Conservation (phyloP, 2,113 vertebrate genomes). For the Sigmodon hispidus region DNA sequence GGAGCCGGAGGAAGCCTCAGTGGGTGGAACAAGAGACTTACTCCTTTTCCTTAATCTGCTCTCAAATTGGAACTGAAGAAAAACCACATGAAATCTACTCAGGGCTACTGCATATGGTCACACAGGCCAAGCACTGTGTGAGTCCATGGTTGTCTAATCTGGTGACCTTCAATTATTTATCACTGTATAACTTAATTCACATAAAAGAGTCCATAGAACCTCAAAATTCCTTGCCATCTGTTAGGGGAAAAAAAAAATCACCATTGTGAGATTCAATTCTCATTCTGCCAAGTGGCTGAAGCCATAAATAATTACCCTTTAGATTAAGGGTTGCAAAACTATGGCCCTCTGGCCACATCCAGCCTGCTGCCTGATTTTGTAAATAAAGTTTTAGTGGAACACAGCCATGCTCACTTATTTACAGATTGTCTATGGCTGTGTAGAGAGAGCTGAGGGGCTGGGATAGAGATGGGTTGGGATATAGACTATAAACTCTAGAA, state of each 20-base stretch:
- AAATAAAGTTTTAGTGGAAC: constrained; percentile 72
- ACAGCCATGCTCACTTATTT: constrained; percentile 25
- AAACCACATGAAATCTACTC: constrained; percentile 18
- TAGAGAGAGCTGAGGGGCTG: not conserved
- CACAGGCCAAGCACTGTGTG: not conserved
- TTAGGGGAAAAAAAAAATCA: constrained; percentile 28
- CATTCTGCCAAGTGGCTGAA: constrained; percentile 42
- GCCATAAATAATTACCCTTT: constrained; percentile 53
- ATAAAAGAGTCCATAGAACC: constrained; percentile 38
- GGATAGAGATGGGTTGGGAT: not conserved
- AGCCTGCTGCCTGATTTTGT: constrained; percentile 42
- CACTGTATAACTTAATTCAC: constrained; percentile 52
- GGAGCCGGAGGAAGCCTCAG: not conserved
- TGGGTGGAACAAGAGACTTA: not conserved
- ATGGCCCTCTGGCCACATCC: not conserved
- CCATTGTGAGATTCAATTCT: constrained; percentile 24
- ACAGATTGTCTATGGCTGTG: not conserved
- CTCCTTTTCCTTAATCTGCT: constrained; percentile 25
- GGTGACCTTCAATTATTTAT: constrained; percentile 57
- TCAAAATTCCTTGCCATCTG: constrained; percentile 43
- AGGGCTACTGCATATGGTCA: constrained; percentile 6
- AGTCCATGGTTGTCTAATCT: constrained; percentile 13
- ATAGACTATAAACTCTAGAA: constrained; percentile 21
- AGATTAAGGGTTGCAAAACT: constrained; percentile 2
- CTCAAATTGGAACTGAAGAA: constrained; percentile 4